Percentiles rank a stretch among this genome's conserved stretches.
Conservation (phyloP, 2,888 invertebrate species). For the Ptilodon capucinus region DNA sequence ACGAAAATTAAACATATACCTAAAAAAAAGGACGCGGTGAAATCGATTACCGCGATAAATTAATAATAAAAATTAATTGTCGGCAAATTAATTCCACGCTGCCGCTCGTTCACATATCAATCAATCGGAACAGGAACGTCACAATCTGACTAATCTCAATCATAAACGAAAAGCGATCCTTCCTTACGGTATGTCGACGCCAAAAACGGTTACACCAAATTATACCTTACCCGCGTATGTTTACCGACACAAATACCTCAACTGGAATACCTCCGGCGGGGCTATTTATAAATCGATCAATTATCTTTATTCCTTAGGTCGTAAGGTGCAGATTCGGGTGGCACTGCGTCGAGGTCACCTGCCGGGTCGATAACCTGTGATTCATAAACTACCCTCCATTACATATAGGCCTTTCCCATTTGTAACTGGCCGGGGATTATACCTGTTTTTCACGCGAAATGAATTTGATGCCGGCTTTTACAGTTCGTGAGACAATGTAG, state of each 20-base stretch:
- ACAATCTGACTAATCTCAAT: slow-evolving; percentile 20
- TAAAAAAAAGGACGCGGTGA: slow-evolving; percentile 21
- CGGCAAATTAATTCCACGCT: slow-evolving; percentile 21
- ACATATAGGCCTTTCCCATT: slow-evolving; percentile 53
- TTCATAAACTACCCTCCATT: slow-evolving; percentile 62
- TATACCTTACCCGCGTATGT: neutral
- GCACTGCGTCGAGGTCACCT: slow-evolving; percentile 44
- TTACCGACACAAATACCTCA: slow-evolving; percentile 3
- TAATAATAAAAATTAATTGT: slow-evolving; percentile 24
- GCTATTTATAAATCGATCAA: slow-evolving; percentile 20
- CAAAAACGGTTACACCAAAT: neutral
- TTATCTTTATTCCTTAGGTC: slow-evolving; percentile 20
- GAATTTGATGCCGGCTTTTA: slow-evolving; percentile 19
- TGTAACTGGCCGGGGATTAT: slow-evolving; percentile 42
- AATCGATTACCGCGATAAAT: slow-evolving; percentile 36
- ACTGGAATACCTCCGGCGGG: neutral
- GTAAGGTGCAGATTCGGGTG: slow-evolving; percentile 26
- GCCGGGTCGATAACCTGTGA: slow-evolving; percentile 60
- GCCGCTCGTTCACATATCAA: slow-evolving; percentile 15
- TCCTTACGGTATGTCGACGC: neutral
- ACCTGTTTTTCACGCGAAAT: slow-evolving; percentile 41
- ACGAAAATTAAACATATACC: slow-evolving; percentile 10
- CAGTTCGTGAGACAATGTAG: slow-evolving; percentile 21
- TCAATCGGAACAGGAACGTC: slow-evolving; percentile 26
- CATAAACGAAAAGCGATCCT: slow-evolving; percentile 25